Evolutionary conservation across 92 coral and sea anemone species (phyloP).

Genomic region (Zoanthus solanderi): DNA sequence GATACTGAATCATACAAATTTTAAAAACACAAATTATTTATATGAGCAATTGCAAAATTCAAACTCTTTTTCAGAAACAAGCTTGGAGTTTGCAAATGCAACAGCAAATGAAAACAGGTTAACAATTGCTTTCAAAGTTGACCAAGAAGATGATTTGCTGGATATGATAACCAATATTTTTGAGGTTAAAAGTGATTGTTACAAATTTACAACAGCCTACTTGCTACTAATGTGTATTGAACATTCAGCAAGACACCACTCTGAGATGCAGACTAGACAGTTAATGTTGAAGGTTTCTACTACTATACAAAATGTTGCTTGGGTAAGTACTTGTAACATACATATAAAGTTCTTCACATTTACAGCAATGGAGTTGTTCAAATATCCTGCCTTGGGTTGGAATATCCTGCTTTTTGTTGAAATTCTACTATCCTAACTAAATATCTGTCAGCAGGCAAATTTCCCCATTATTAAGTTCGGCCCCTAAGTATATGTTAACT

Average conservation of each 20-base stretch:
- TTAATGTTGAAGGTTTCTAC: conserved; percentile 86
- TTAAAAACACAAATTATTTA: neutral
- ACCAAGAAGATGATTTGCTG: conserved; percentile 84
- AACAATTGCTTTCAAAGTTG: conserved; percentile 70
- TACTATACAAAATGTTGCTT: conserved; percentile 90
- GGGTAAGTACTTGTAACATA: conserved; percentile 69
- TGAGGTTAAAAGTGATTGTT: conserved; percentile 72
- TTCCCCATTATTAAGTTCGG: no score
- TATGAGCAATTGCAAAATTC: neutral
- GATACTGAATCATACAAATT: conserved; percentile 19
- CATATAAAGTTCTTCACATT: neutral
- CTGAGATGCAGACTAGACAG: conserved; percentile 85
- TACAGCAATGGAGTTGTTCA: neutral
- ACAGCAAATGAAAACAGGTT: conserved; percentile 48
- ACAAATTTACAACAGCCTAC: conserved; percentile 89
- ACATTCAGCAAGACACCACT: conserved; percentile 86
- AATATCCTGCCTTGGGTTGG: neutral
- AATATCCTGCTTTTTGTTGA: no score
- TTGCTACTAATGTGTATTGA: conserved; percentile 85
- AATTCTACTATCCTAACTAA: no score
- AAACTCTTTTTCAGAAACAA: conserved; percentile 26
- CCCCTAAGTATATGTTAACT: no score
- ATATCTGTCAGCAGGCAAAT: no score
- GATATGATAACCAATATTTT: conserved; percentile 79
- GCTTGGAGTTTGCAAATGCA: conserved; percentile 47